Conservation (phyloP, 1,140 invertebrate species). For the Drosophila tropicalis region DNA sequence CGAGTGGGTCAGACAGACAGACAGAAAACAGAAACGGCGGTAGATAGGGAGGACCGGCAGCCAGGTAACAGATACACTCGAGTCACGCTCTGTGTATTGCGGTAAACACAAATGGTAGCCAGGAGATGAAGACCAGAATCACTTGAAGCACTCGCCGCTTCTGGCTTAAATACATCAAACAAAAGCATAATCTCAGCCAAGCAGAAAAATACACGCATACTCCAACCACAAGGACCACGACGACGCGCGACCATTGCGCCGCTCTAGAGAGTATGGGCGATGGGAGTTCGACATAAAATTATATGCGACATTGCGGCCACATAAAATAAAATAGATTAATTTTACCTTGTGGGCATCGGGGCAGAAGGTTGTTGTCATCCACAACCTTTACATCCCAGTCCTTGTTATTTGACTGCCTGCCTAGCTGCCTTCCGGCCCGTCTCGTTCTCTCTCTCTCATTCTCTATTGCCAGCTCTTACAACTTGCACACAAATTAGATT, state of each 20-base stretch:
- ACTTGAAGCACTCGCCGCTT: constrained; percentile 49
- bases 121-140: constrained; percentile 34
- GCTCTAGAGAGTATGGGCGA: neutral
- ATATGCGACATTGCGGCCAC: constrained; percentile 77
- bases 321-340: constrained; percentile 80
- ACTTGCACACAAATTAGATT: constrained; percentile 70
- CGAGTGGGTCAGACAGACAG: neutral
- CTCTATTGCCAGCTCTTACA: neutral
- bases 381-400: neutral
- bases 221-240: constrained; percentile 1
- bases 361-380: constrained; percentile 51
- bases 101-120: constrained; percentile 58
- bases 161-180: constrained; percentile 74
- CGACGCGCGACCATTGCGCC: neutral
- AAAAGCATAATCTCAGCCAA: constrained; percentile 73
- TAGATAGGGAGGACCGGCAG: neutral
- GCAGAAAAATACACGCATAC: constrained; percentile 71
- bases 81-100: constrained; percentile 35
- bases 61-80: constrained; percentile 24
- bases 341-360: constrained; percentile 72
- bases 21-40: neutral
- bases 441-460: no score
- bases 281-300: constrained; percentile 64
- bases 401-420: constrained; percentile 13
- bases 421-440: neutral